These are phyloP conservation scores for Marcusenius ussheri DNA, from an alignment of 2,113 vertebrate species.

Conservation along the genomic window DNA sequence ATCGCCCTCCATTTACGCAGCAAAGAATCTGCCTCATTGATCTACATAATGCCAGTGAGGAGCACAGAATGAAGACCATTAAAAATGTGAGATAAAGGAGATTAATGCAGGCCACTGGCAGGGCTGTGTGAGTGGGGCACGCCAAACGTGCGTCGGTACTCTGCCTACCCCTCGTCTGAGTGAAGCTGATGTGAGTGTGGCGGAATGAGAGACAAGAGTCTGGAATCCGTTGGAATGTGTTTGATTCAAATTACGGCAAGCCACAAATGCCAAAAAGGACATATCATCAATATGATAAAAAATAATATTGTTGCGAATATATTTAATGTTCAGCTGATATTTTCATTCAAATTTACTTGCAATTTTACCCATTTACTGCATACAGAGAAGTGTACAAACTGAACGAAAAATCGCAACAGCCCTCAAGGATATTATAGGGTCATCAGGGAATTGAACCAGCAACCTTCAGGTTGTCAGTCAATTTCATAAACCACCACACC, in stretches of 20 bases:
- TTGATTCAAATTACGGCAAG: background rate
- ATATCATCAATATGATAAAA: background rate
- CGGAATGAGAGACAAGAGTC: background rate
- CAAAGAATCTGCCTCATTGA: conserved; percentile 37
- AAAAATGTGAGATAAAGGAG: conserved; percentile 38
- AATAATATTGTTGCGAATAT: background rate
- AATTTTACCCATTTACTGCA: background rate
- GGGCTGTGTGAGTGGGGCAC: background rate
- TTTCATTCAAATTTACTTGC: background rate
- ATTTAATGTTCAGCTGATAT: background rate
- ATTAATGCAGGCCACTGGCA: conserved; percentile 24
- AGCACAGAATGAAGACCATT: conserved; percentile 40
- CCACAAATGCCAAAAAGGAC: background rate
- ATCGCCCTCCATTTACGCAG: conserved; percentile 26
- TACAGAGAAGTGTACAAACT: background rate
- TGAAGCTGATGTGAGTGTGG: background rate
- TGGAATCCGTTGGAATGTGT: background rate
- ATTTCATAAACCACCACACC: background rate
- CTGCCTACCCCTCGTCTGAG: background rate
- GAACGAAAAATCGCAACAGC: background rate
- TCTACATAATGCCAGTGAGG: conserved; percentile 50
- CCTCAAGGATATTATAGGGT: background rate
- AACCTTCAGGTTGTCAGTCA: background rate
- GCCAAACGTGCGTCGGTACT: background rate
- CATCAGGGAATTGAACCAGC: background rate